Evolutionary conservation across 2,797 vertebrate genomes (phyloP), one percentile per base, ranked within the genome.

Genomic region (Neopelma chrysocephalum): DNA sequence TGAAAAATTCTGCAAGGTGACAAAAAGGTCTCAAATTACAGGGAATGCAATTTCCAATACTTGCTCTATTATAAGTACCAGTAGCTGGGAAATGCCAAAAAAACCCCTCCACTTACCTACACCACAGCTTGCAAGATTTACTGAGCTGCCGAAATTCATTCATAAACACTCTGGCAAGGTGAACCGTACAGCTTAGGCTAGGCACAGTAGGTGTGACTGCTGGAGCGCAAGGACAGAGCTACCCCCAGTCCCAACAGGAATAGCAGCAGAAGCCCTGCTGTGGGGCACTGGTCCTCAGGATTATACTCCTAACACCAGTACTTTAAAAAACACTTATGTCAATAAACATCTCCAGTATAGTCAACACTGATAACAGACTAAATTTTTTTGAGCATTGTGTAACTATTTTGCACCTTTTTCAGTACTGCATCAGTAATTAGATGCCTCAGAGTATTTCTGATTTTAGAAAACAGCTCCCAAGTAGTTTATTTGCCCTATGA

Each of bases 21-120:
- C 45, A 72, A 82, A 90, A 81, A 65, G 9, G 10, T 21, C 70
- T 81, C 29, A 7, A 42, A 36, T 54, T 65, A 40, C 12, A 1
- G n/a, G 26, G 31, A 81, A 47, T 1, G 4, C 17, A 29, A 78
- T 64, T 83, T 64, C 57, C 0, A 0, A 48, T 32, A 48, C 45
- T 12, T 71, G 40, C 64, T 73, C 20, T 15, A 15, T 42, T 75
- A 34, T 10, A 84, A 78, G 34, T 43, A 58, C 19, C 0, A 0
- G 11, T 20, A 78, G 38, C 21, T 61, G 61, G 71, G 56, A 62
- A 84, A 65, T 51, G 36, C 22, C 57, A 47, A 34, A 42, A 42
- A 45, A 32, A 0, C 0, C 20, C 11, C 11, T 43, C 51, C 4
- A 7, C 34, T 53, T 45, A 60, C 18, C 31, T 40, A 38, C 32